Conservation (phyloP, 2,888 invertebrate species). For the Xestia c-nigrum region DNA sequence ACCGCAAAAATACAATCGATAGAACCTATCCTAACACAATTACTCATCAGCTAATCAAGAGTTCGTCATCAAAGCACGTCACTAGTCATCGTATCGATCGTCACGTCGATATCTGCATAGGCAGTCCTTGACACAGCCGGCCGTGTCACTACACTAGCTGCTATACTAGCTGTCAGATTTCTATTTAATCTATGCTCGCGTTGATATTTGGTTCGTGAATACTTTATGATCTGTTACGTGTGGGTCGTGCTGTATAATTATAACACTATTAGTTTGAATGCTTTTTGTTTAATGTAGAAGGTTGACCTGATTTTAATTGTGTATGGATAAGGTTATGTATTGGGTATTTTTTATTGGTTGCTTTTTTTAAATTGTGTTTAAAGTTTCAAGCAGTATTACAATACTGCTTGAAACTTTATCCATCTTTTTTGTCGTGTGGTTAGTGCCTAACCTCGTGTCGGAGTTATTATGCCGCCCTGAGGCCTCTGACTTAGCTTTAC, state of each 20-base stretch:
- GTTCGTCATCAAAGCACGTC: constrained; percentile 71
- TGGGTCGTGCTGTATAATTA: constrained; percentile 44
- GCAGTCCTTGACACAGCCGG: constrained; percentile 81
- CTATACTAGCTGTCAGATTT: constrained; percentile 61
- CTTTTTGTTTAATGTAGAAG: constrained; percentile 28
- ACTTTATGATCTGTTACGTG: constrained; percentile 62
- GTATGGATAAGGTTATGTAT: not conserved
- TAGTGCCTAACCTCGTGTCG: no score
- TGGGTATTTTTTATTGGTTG: not conserved
- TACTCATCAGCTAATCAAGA: constrained; percentile 46
- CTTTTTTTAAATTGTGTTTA: not conserved
- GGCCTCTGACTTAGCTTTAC: no score
- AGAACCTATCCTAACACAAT: constrained; percentile 46
- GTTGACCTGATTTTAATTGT: constrained; percentile 40
- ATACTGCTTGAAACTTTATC: no score
- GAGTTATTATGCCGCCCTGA: no score
- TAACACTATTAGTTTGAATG: constrained; percentile 40
- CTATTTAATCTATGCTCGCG: constrained; percentile 66
- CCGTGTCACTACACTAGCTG: constrained; percentile 63
- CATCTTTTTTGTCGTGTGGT: no score
- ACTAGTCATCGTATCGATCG: constrained; percentile 75
- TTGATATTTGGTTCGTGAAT: constrained; percentile 56
- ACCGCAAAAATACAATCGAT: constrained; percentile 20
- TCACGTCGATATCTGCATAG: constrained; percentile 85
- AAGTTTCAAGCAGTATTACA: no score